Evolutionary conservation across 2,797 vertebrate species (phyloP).

Genomic region (Dermochelys coriacea): DNA sequence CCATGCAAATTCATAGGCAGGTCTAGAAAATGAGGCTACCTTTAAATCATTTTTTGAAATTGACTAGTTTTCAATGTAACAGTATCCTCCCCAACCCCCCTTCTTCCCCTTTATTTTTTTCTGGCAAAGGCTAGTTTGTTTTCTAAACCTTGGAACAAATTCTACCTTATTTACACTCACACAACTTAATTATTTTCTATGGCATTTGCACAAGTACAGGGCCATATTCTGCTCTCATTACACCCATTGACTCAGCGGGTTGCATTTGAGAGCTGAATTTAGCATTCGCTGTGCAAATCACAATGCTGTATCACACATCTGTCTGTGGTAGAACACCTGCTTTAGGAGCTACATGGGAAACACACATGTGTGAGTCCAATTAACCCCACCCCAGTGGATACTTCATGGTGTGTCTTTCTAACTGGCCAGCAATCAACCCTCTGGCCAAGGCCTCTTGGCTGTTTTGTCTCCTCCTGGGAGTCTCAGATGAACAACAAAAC

Average conservation of each 20-base stretch:
- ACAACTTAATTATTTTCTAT: neutral
- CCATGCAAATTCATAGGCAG: constrained; percentile 16
- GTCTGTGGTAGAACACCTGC: neutral
- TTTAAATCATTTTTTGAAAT: constrained; percentile 28
- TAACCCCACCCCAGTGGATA: neutral
- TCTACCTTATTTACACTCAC: neutral
- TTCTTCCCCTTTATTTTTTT: neutral
- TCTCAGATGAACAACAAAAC: neutral
- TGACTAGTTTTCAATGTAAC: constrained; percentile 41
- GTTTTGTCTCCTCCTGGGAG: neutral
- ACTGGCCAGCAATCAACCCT: neutral
- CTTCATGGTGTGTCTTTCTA: neutral
- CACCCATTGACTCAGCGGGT: neutral
- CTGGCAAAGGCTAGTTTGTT: neutral
- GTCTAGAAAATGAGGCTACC: constrained; percentile 44
- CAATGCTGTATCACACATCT: neutral
- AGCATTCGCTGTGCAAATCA: neutral
- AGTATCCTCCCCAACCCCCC: neutral
- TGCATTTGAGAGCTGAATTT: neutral
- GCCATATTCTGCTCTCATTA: neutral
- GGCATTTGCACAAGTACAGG: neutral
- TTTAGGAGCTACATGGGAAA: neutral
- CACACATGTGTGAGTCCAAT: neutral
- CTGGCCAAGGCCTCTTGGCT: neutral
- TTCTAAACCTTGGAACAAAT: neutral